These are phyloP conservation scores for Trissoscelio sp. DNA, from an alignment of 2,888 invertebrate species.

Conservation along the genomic window DNA sequence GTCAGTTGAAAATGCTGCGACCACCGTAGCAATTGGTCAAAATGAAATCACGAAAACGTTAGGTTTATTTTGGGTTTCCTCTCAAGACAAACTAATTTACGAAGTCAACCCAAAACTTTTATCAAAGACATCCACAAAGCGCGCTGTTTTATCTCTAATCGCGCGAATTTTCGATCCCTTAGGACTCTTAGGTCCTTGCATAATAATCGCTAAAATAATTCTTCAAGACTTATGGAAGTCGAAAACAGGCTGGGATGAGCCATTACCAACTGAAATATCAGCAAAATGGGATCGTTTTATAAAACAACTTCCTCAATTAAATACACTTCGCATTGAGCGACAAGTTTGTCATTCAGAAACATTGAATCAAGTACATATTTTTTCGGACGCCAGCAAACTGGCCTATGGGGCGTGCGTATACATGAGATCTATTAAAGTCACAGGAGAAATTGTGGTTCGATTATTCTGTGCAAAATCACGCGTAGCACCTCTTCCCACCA, in stretches of 20 bases:
- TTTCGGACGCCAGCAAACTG: constrained; percentile 36
- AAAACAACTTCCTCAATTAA: neutral
- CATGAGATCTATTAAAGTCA: neutral
- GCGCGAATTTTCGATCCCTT: constrained; percentile 9
- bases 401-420: constrained; percentile 41
- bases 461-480: constrained; percentile 54
- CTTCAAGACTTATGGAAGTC: constrained; percentile 14
- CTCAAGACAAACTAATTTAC: neutral
- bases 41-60: constrained; percentile 6
- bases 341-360: constrained; percentile 12
- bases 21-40: neutral
- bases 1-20: neutral
- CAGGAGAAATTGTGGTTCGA: neutral
- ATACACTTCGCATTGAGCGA: constrained; percentile 6
- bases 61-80: neutral
- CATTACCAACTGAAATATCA: neutral
- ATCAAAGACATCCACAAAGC: neutral
- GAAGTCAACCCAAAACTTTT: neutral
- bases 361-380: constrained; percentile 17
- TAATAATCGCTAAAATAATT: constrained; percentile 16
- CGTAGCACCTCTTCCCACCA: constrained; percentile 34
- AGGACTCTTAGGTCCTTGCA: constrained; percentile 15
- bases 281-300: neutral
- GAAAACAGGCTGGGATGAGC: constrained; percentile 2
- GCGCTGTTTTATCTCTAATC: neutral